Evolutionary conservation across 2,888 invertebrate genomes (phyloP), one percentile per base, ranked within the genome.

Genomic region (Epinotia brunnichana): DNA sequence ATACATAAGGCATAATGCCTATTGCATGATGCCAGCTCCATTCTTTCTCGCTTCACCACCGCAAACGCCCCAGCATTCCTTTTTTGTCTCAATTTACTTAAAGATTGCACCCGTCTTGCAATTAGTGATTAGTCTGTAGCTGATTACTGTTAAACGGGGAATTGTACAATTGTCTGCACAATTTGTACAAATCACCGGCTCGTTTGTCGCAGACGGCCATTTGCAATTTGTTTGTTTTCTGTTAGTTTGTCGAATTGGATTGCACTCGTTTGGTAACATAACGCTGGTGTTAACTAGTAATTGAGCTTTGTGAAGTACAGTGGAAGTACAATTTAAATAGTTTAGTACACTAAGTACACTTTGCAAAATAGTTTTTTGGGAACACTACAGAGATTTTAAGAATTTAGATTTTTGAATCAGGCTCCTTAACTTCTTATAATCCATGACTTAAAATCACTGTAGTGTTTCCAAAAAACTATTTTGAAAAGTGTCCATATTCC

Each of bases 1-100:
- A n/a, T n/a, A n/a, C n/a, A n/a, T n/a, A n/a, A n/a, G n/a, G n/a
- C n/a, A n/a, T n/a, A n/a, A 9, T 53, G 17, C 2, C 2, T 39
- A 3, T n/a, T n/a, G n/a, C n/a, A n/a, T n/a, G n/a, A n/a, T 53
- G 51, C 51, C 59, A 41, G 0, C 57, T 73, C 73, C 69, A 59
- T 39, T 7, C 3, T 17, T 73, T 73, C 29, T 13, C 51, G 3
- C 41, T 5, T 63, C 73, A n/a, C 3, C 48, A 13, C 54, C 15
- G 35, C 24, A 54, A 41, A 53, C 61, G 73, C 68, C 76, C 73
- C 66, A 63, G 72, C 76, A 56, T 73, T 67, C 79, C 82, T 85
- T 88, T 87, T 88, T 87, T 86, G 85, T 87, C 83, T 87, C 88
- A 86, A 88, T 90, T 90, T 87, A 83, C 87, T 85, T 84, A 87